Base-by-base conservation (phyloP, 2,797 vertebrate species). In the Pyrocephalus nanus region DNA sequence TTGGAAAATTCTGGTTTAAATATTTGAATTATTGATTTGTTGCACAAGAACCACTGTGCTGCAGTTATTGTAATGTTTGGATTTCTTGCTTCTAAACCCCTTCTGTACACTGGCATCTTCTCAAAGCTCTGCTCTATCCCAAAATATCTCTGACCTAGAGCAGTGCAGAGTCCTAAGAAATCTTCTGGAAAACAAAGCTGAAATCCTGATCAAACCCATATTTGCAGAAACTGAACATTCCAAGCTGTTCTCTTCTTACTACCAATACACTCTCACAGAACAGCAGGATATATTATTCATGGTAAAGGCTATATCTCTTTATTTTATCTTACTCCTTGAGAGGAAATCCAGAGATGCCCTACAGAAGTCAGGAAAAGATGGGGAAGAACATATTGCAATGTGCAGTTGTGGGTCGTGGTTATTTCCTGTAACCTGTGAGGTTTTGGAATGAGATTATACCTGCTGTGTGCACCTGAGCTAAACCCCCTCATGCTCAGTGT, bases 121-220 rank as follows among this genome's bases (percentile, higher is more conserved):
- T 67, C 58, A 73, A 64, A 62, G 65, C 43, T 66, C 64, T 67
- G 60, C 72, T 77, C 85, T 43, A 1, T 71, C 34, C 38, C 26
- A 10, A 53, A 79, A 71, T 27, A 8, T 50, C 45, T 88, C 65
- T 93, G 43, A 62, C 38, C 75, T 26, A 76, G 55, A 51, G 36
- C 27, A 42, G 32, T 38, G 47, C 21, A 54, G 32, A 75, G 40
- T 71, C 23, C 34, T 67, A 30, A 58, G 71, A 84, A 89, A 60
- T 61, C 23, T 88, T 60, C 23, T 71, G 42, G 71, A 53, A 87
- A 93, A 76, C 32, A 57, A 45, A 78, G 67, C 48, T 86, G 78
- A 89, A 91, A 58, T 85, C 45, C 62, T 67, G 43, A 88, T 65
- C 85, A 79, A 91, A 85, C 85, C 67, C 64, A 32, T 34, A 55